phyloP scores from a whole-genome alignment of 2,113 vertebrate species.

The Tupaia chinensis region DNA sequence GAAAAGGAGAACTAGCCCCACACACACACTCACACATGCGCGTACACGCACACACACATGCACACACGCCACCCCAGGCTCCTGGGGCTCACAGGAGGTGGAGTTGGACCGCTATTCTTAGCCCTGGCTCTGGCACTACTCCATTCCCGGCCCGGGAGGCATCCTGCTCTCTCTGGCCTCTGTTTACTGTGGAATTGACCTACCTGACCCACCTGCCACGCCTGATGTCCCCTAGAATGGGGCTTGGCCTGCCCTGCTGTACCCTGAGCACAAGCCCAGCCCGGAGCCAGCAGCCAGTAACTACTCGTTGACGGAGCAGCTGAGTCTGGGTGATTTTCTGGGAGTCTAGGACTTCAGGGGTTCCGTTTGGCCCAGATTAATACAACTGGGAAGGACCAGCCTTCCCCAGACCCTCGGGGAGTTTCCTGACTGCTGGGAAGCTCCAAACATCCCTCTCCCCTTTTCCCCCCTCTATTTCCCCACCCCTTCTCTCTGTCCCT shows the following conservation, averaged over 20 bases:
- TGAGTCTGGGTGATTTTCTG: background rate
- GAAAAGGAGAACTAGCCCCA: too few species aligned
- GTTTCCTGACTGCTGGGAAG: background rate
- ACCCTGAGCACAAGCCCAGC: background rate
- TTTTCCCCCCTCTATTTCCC: too few species aligned
- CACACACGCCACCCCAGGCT: background rate
- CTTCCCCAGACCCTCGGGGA: background rate
- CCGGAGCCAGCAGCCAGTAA: background rate
- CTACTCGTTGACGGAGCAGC: background rate
- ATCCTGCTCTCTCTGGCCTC: background rate
- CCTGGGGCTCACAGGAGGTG: background rate
- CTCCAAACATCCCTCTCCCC: background rate
- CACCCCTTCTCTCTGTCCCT: too few species aligned
- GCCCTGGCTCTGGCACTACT: background rate
- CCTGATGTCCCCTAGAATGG: background rate
- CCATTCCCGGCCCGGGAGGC: background rate
- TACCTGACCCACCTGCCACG: accelerated
- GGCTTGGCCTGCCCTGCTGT: background rate
- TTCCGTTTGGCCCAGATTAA: background rate
- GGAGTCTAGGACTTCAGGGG: background rate
- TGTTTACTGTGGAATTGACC: background rate
- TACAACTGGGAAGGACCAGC: background rate
- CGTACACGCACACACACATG: too few species aligned
- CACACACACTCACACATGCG: too few species aligned
- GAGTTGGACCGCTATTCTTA: background rate